Evolutionary conservation across 2,113 vertebrate species (phyloP).

Genomic region (Peromyscus californicus): DNA sequence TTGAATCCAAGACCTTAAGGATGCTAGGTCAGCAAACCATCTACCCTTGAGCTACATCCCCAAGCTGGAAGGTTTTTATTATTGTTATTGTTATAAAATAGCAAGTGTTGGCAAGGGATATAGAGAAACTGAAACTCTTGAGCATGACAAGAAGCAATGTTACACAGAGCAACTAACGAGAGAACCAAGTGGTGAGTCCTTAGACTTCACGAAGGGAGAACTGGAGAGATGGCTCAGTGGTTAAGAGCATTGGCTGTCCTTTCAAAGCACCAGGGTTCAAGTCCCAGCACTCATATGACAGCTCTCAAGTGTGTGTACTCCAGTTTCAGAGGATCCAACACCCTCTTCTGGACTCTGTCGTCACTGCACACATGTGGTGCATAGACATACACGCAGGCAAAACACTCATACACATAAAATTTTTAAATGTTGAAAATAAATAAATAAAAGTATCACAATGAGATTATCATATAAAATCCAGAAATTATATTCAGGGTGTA

Average conservation of each 20-base stretch:
- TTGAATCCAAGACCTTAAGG: not conserved
- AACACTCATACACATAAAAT: not conserved
- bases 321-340: not conserved
- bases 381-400: not conserved
- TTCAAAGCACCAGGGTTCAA: not conserved
- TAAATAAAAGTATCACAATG: not conserved
- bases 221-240: not conserved
- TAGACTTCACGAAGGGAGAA: not conserved
- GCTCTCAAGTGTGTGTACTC: not conserved
- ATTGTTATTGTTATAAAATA: not conserved
- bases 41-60: not conserved
- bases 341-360: not conserved
- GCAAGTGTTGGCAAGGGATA: not conserved
- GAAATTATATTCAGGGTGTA: not conserved
- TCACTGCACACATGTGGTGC: not conserved
- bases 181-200: not conserved
- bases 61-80: not conserved
- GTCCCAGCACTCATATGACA: not conserved
- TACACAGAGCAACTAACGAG: not conserved
- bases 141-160: not conserved
- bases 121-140: conserved; percentile 1
- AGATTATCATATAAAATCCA: not conserved
- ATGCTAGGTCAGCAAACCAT: not conserved
- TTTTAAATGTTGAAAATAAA: not conserved
- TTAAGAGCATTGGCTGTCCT: not conserved